Evolutionary conservation across 2,888 invertebrate species (phyloP), one percentile per base, ranked within the genome.

Genomic region (Gymnocheta viridis): DNA sequence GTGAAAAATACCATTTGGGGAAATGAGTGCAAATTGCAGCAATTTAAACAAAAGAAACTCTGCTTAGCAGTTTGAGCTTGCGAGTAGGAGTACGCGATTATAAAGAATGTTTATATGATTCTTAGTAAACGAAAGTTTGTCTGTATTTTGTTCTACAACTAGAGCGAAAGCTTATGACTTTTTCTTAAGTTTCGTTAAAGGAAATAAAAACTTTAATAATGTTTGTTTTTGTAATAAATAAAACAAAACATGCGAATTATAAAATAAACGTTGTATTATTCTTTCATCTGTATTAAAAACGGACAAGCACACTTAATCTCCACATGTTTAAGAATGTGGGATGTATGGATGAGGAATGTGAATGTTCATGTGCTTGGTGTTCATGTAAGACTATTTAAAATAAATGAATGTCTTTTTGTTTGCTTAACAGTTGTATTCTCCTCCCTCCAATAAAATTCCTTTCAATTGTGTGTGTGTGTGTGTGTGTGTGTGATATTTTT

Each of bases 11-110:
- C 73, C 69, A 78, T 73, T 84, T 73, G 81, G 84, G 84, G 81
- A 84, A 84, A 84, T 81, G 84, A 81, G 81, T 64, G 73, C 84
- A 73, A 84, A 81, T 81, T 84, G 84, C 84, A 44, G 81, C 72
- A 78, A 79, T 81, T 84, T 81, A 84, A 84, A 84, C 81, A 84
- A 84, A 84, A 84, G 81, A 77, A 58, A 66, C 66, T 60, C 27
- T 69, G 58, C 78, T 64, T 24, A 41, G 72, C 27, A 62, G 44
- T 56, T 29, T 17, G 47, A 56, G 41, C 44, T 44, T 76, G 14
- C 47, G 22, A 29, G 47, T 14, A 19, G 27, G 19, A 44, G 70
- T 47, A 62, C 32, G 19, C 32, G 19, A 24, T 19, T 41, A 54
- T 49, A 12, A 14, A 9, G 27, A 24, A 17, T n/a, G 9, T 81